Evolutionary conservation across 1,140 invertebrate species (phyloP), one percentile per base, ranked within the genome.

Genomic region (Achroia grisella): DNA sequence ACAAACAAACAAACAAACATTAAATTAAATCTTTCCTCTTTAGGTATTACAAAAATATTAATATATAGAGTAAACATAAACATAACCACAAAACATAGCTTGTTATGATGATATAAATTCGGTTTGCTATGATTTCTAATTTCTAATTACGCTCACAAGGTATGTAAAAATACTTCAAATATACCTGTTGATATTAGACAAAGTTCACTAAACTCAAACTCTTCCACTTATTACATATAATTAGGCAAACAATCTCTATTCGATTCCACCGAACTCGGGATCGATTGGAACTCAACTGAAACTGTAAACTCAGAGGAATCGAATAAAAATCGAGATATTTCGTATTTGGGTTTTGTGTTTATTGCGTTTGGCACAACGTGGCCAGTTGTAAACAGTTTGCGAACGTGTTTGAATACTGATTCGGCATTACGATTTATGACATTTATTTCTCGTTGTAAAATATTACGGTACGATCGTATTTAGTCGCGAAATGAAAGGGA

Each of bases 291-390:
- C 48, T 48, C 57, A 52, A 74, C 68, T 71, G 66, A 65, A 61
- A 23, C 17, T 51, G 49, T 45, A 54, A 39, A 52, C 60, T 35
- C 50, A 48, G 52, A 58, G 66, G 63, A 75, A 64, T 64, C 59
- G 61, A 69, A 67, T 67, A 76, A 79, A 73, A 76, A 75, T 71
- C 68, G 54, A 54, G 55, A 63, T 63, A 35, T 8, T 23, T 23
- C 17, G 17, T 23, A 23, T 23, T 23, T 23, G 17, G 17, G 17
- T 23, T 62, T 56, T 49, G 48, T 75, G 74, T 75, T 78, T 78
- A 70, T 75, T 75, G 50, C 50, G 44, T 68, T 75, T 78, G 71
- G 71, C 69, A 52, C 62, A 60, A 51, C 52, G 44, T 42, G 36
- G 48, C 44, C 39, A 37, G 48, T 54, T 60, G 56, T 77, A 68